Conservation (phyloP, 2,113 vertebrate species). For the Strix aluco region DNA sequence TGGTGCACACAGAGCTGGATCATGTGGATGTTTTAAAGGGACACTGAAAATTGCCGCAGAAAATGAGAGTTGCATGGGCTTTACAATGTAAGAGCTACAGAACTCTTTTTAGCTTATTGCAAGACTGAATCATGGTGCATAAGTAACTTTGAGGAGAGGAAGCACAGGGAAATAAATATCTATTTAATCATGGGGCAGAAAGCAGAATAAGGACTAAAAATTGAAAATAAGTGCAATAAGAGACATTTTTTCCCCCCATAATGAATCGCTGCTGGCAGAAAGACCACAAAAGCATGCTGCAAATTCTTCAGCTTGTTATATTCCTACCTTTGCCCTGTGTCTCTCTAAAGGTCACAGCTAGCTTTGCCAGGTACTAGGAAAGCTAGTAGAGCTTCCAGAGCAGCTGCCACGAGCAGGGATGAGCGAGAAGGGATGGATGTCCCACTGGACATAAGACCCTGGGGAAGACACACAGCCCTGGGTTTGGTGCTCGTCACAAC, state of each 20-base stretch:
- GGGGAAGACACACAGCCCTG: neutral
- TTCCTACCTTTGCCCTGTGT: neutral
- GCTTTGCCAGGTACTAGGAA: neutral
- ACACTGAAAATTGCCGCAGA: neutral
- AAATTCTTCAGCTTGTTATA: neutral
- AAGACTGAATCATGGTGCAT: neutral
- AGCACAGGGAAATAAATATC: neutral
- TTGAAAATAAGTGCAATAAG: neutral
- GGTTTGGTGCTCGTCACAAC: neutral
- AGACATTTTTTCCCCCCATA: rapidly evolving
- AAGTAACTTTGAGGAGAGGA: neutral
- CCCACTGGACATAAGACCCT: neutral
- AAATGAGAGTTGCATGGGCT: neutral
- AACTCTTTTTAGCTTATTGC: neutral
- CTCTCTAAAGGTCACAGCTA: neutral
- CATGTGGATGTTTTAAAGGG: rapidly evolving
- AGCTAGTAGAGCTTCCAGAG: neutral
- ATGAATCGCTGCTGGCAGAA: neutral
- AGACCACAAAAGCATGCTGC: neutral
- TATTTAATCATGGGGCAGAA: neutral
- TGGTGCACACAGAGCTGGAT: neutral
- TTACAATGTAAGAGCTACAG: neutral
- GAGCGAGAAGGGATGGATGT: neutral
- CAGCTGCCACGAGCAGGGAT: neutral
- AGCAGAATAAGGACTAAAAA: neutral